A percentile compares a stretch with the other conserved stretches of the same genome.
Conservation (phyloP, 2,888 invertebrate genomes). For the Aradus depressus region DNA sequence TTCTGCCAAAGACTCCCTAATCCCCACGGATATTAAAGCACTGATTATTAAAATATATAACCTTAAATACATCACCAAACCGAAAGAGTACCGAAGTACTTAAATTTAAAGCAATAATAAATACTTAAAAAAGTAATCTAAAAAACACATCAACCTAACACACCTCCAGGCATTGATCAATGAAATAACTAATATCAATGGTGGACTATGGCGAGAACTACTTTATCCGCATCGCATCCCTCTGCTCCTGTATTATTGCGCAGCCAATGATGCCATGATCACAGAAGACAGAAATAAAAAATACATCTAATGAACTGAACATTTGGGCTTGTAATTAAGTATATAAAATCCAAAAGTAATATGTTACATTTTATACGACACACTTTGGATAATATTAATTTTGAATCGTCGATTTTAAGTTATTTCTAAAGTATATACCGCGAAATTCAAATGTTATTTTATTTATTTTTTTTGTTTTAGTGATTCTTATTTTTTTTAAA, state of each 20-base stretch:
- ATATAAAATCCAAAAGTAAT: too few species aligned
- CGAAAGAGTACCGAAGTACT: conserved; percentile 30
- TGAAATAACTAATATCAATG: conserved; percentile 29
- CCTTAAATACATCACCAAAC: conserved; percentile 32
- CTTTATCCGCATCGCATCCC: conserved; percentile 26
- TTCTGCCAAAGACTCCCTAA: conserved; percentile 29
- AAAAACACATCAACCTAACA: conserved; percentile 30
- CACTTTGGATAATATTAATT: too few species aligned
- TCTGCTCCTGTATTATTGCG: conserved; percentile 16
- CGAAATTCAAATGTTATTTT: too few species aligned
- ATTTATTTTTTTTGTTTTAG: too few species aligned
- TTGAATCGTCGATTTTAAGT: too few species aligned
- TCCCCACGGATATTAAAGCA: conserved; percentile 30
- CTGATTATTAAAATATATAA: conserved; percentile 30
- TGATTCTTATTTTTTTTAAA: too few species aligned
- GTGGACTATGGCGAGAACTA: conserved; percentile 26
- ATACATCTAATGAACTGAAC: too few species aligned
- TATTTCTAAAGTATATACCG: too few species aligned
- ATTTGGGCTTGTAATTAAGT: too few species aligned
- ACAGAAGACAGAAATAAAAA: background rate
- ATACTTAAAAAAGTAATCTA: conserved; percentile 30
- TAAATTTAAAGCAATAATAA: conserved; percentile 27
- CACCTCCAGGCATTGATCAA: conserved; percentile 32
- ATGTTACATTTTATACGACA: too few species aligned
- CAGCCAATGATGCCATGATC: conserved; percentile 10